A percentile compares a stretch with the other conserved stretches of the same genome.
Conservation (phyloP, 2,113 vertebrate species). For the Cromileptes altivelis region DNA sequence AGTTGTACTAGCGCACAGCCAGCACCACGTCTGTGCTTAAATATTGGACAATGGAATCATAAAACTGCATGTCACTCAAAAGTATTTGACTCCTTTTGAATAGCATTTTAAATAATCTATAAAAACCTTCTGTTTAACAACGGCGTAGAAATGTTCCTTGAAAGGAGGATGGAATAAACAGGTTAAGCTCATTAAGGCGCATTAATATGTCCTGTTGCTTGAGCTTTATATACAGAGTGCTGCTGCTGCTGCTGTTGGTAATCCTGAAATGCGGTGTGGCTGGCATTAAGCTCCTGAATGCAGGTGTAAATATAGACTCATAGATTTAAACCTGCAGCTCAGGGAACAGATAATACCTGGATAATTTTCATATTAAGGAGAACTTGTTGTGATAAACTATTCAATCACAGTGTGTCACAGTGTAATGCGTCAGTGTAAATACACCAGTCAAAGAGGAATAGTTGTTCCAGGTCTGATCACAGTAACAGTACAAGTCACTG, state of each 20-base stretch:
- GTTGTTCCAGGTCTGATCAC: neutral
- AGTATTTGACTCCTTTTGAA: neutral
- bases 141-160: neutral
- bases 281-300: conserved; percentile 59
- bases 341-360: conserved; percentile 28
- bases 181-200: conserved; percentile 69
- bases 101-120: neutral
- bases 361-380: conserved; percentile 4
- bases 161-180: conserved; percentile 44
- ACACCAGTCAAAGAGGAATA: too few relatives aligned
- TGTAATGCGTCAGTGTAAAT: too few relatives aligned
- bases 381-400: neutral
- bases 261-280: conserved; percentile 55
- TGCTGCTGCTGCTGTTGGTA: conserved; percentile 59
- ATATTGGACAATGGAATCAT: neutral
- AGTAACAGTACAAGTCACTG: neutral
- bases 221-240: conserved; percentile 33
- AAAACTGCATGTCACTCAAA: neutral
- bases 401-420: neutral
- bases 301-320: conserved; percentile 71
- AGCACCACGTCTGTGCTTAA: neutral
- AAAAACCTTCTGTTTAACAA: neutral
- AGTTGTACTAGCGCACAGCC: neutral
- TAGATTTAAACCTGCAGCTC: conserved; percentile 46
- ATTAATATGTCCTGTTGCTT: conserved; percentile 59